A percentile compares a stretch with the other conserved stretches of the same genome.
Conservation (phyloP, 2,888 invertebrate species). For the Aspidapion aeneum region DNA sequence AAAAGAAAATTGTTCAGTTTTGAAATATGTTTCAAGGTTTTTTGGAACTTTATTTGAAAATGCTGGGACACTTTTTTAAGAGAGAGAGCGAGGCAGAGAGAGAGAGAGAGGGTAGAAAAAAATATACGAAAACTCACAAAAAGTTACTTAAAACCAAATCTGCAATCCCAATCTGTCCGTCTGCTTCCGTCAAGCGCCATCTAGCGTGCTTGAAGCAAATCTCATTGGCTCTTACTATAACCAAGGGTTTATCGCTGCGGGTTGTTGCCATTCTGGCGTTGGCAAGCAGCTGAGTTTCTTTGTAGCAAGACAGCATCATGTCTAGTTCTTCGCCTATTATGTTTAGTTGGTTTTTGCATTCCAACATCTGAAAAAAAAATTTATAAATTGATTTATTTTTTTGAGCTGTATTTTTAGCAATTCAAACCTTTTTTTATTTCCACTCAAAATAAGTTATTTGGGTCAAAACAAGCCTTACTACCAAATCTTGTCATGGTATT, state of each 20-base stretch:
- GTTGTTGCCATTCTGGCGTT: slow-evolving; percentile 60
- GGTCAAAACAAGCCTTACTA: no score
- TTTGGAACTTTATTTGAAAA: no score
- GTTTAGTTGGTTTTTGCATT: slow-evolving; percentile 85
- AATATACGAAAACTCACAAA: slow-evolving; percentile 55
- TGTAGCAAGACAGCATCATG: slow-evolving; percentile 92
- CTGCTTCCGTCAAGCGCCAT: slow-evolving; percentile 96
- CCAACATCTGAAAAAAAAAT: slow-evolving; percentile 62
- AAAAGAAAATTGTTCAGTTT: slow-evolving; percentile 30
- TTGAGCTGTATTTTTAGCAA: no score
- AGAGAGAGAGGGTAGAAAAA: neutral
- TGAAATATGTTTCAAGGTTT: no score
- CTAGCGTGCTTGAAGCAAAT: slow-evolving; percentile 98
- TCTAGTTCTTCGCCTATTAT: slow-evolving; percentile 90
- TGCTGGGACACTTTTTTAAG: no score
- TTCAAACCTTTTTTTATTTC: no score
- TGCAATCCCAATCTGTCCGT: slow-evolving; percentile 96
- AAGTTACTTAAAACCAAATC: slow-evolving; percentile 95
- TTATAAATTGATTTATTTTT: slow-evolving; percentile 3
- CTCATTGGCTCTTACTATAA: slow-evolving; percentile 82
- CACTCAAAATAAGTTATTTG: no score
- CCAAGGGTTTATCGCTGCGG: slow-evolving; percentile 66
- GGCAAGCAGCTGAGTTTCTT: slow-evolving; percentile 67
- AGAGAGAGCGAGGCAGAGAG: no score
- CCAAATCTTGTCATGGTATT: no score